Evolutionary conservation across 2,797 vertebrate genomes (phyloP).

Genomic region (Chromis chromis): DNA sequence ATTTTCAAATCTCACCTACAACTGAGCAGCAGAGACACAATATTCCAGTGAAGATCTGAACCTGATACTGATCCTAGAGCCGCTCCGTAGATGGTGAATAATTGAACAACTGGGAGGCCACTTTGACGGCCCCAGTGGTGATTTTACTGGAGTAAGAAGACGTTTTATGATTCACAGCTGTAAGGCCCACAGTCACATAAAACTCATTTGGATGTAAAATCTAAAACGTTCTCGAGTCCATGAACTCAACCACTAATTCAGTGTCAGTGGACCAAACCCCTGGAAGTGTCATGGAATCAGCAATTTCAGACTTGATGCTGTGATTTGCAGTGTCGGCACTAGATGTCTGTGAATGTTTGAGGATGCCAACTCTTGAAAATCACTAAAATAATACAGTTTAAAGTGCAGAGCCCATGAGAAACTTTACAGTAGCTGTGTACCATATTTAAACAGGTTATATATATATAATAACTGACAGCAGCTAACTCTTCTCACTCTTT

Average conservation of each 20-base stretch:
- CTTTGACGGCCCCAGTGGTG: conserved; percentile 36
- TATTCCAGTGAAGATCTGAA: conserved; percentile 33
- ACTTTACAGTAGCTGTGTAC: not conserved
- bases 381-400: not conserved
- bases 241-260: conserved; percentile 27
- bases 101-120: conserved; percentile 57
- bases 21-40: conserved; percentile 24
- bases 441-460: conserved; percentile 1
- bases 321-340: not conserved
- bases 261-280: conserved; percentile 16
- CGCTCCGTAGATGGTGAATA: conserved; percentile 43
- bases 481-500: not conserved
- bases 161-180: conserved; percentile 57
- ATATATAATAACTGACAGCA: conserved; percentile 11
- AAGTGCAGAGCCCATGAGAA: not conserved
- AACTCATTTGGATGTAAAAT: conserved; percentile 63
- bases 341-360: not conserved
- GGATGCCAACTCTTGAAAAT: not conserved
- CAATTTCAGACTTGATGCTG: not conserved
- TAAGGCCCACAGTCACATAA: conserved; percentile 58
- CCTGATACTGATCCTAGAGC: conserved; percentile 29
- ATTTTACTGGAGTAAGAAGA: conserved; percentile 45
- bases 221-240: conserved; percentile 25
- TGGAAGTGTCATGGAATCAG: conserved; percentile 6
- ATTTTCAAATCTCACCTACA: conserved; percentile 6